Conservation (phyloP, 2,888 invertebrate genomes). For the Celastrina argiolus region DNA sequence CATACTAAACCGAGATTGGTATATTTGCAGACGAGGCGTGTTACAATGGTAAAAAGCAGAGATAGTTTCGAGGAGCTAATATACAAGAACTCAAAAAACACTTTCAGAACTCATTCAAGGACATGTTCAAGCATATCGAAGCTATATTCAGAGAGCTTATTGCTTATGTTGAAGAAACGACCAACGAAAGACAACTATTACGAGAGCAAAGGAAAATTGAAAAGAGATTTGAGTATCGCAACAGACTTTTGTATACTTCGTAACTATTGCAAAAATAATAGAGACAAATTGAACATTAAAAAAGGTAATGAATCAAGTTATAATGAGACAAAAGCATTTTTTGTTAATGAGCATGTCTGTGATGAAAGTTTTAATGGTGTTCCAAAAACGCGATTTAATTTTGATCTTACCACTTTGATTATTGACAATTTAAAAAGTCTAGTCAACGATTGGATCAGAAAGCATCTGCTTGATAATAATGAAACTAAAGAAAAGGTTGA, state of each 20-base stretch:
- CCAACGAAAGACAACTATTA: slow-evolving; percentile 41
- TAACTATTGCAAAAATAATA: slow-evolving; percentile 49
- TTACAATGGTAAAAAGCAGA: slow-evolving; percentile 47
- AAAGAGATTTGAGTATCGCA: slow-evolving; percentile 60
- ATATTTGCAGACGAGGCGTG: slow-evolving; percentile 56
- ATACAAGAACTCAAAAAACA: slow-evolving; percentile 53
- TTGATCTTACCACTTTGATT: slow-evolving; percentile 49
- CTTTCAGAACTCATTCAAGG: slow-evolving; percentile 45
- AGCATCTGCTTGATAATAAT: slow-evolving; percentile 47
- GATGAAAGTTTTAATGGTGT: slow-evolving; percentile 45
- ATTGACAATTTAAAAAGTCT: slow-evolving; percentile 54
- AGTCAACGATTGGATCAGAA: slow-evolving; percentile 51
- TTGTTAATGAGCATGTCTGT: slow-evolving; percentile 45
- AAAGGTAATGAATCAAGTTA: slow-evolving; percentile 40
- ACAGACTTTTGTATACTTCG: slow-evolving; percentile 59
- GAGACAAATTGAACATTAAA: background rate
- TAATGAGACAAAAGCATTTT: slow-evolving; percentile 42
- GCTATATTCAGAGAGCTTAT: slow-evolving; percentile 41
- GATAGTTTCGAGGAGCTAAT: slow-evolving; percentile 44
- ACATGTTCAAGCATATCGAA: slow-evolving; percentile 49
- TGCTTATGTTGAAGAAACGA: slow-evolving; percentile 45
- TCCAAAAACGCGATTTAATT: slow-evolving; percentile 30
- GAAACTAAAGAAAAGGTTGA: slow-evolving; percentile 49
- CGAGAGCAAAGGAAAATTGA: slow-evolving; percentile 42
- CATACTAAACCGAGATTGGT: slow-evolving; percentile 5